phyloP scores from a whole-genome alignment of 2,113 vertebrate genomes.

The Sinocyclocheilus grahami region DNA sequence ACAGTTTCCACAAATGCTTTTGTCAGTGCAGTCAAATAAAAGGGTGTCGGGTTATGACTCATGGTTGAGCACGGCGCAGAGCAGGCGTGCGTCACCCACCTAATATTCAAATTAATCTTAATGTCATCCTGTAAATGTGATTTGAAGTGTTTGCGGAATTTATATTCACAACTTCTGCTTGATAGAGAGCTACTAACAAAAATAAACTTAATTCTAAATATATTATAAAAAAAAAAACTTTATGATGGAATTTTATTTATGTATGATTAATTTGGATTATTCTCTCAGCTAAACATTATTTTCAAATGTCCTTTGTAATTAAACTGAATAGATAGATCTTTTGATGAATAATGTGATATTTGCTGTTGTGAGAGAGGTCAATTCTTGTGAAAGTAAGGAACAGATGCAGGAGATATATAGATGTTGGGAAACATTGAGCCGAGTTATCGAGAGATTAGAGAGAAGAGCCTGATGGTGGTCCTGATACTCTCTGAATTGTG shows the following conservation, averaged over 20 bases:
- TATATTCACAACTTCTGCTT: neutral
- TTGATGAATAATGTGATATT: neutral
- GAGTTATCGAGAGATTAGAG: conserved; percentile 32
- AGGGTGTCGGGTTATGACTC: conserved; percentile 13
- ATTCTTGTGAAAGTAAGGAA: neutral
- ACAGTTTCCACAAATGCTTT: conserved; percentile 6
- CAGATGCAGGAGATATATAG: neutral
- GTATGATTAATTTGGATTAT: neutral
- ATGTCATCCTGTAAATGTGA: neutral
- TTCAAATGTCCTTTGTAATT: neutral
- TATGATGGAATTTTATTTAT: neutral
- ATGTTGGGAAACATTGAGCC: neutral
- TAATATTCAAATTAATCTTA: neutral
- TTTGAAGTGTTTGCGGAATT: neutral
- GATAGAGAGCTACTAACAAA: neutral
- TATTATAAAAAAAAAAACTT: neutral
- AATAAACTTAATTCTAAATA: neutral
- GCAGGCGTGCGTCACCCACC: neutral
- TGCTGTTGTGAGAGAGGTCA: neutral
- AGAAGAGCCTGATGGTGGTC: neutral
- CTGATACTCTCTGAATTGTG: neutral
- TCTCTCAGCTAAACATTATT: neutral
- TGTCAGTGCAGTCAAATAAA: conserved; percentile 24
- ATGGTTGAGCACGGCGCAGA: neutral
- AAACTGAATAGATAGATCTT: neutral